A percentile compares a stretch with the other conserved stretches of the same genome.
phyloP scores from a whole-genome alignment of 2,888 invertebrate species.

The Hecatera dysodea region DNA sequence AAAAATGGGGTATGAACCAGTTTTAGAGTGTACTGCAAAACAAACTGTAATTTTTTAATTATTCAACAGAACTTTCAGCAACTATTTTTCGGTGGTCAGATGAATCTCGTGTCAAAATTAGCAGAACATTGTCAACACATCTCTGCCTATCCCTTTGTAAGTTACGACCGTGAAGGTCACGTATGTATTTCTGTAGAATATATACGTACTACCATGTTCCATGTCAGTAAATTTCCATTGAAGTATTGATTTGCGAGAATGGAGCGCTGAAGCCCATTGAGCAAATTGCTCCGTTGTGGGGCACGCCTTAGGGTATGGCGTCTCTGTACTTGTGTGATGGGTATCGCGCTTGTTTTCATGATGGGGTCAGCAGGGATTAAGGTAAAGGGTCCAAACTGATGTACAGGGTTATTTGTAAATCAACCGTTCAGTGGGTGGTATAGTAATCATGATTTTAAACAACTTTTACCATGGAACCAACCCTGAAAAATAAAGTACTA shows the following conservation, averaged over 20 bases:
- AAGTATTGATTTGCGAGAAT: conserved; percentile 53
- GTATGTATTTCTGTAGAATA: conserved; percentile 4
- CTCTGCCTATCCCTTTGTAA: too few relatives aligned
- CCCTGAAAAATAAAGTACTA: too few relatives aligned
- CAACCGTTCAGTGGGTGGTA: too few relatives aligned
- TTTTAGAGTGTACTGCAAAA: too few relatives aligned
- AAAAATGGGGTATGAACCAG: too few relatives aligned
- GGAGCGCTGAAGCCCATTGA: conserved; percentile 29
- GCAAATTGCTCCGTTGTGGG: conserved; percentile 32
- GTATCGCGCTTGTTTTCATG: neutral
- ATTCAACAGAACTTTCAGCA: too few relatives aligned
- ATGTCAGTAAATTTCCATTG: conserved; percentile 48
- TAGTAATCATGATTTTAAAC: too few relatives aligned
- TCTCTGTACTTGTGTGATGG: conserved; percentile 3
- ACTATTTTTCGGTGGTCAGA: neutral
- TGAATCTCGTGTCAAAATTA: neutral
- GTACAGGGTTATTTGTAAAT: neutral
- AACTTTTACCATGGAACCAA: too few relatives aligned
- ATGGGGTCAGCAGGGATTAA: neutral
- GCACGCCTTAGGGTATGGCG: conserved; percentile 34
- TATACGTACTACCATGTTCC: neutral
- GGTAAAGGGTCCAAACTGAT: neutral
- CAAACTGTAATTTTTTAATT: too few relatives aligned
- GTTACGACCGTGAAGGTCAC: conserved; percentile 28
- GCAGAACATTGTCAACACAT: neutral